Percentiles rank a stretch among this genome's conserved stretches.
These are phyloP conservation scores for Heliconius congener DNA, from an alignment of 1,140 invertebrate genomes.

Conservation along the genomic window DNA sequence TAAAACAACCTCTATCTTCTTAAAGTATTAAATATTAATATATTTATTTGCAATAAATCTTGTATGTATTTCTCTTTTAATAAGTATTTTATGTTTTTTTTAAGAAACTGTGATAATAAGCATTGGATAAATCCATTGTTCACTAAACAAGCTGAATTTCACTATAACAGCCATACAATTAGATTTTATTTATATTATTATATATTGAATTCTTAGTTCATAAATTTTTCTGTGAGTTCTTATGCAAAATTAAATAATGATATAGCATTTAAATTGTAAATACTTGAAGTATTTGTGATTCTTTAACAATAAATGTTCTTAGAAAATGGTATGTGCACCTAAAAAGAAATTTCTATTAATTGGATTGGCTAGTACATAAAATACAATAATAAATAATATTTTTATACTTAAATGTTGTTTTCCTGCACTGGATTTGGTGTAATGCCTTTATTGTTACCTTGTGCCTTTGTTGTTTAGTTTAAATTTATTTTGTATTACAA, in stretches of 20 bases:
- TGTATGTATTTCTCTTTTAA: neutral
- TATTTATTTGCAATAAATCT: neutral
- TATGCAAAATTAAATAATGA: neutral
- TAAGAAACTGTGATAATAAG: conserved; percentile 34
- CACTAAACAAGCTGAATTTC: conserved; percentile 7
- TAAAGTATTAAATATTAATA: neutral
- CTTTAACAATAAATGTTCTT: conserved; percentile 1
- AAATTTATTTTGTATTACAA: neutral
- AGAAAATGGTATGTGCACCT: conserved; percentile 17
- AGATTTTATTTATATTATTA: conserved; percentile 2
- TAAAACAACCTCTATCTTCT: neutral
- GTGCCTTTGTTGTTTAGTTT: neutral
- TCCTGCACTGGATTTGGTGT: neutral
- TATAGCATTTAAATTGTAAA: conserved; percentile 24
- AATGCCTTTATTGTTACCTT: neutral
- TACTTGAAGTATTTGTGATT: conserved; percentile 10
- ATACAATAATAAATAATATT: conserved; percentile 26
- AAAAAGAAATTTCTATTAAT: conserved; percentile 13
- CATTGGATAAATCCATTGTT: conserved; percentile 27
- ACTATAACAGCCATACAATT: neutral
- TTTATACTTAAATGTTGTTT: conserved; percentile 27
- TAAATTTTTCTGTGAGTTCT: conserved; percentile 1
- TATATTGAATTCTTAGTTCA: neutral
- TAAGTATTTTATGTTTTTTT: neutral
- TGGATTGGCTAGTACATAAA: conserved; percentile 16